phyloP scores from a whole-genome alignment of 2,888 invertebrate species.

The Lochmaea crataegi region DNA sequence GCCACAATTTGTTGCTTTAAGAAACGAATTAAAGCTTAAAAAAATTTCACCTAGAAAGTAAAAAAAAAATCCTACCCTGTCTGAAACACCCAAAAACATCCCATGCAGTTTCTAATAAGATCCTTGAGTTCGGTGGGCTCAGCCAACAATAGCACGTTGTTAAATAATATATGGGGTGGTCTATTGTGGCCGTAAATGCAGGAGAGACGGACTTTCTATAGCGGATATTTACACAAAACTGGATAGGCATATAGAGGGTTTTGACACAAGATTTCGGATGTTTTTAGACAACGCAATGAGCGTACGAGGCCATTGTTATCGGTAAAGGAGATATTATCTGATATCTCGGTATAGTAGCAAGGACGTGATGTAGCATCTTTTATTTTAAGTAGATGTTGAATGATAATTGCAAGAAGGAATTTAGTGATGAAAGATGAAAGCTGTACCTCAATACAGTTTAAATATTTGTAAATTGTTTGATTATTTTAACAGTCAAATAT shows the following conservation, averaged over 20 bases:
- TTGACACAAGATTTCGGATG: slow-evolving; percentile 26
- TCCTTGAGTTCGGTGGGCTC: slow-evolving; percentile 42
- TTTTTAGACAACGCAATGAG: slow-evolving; percentile 16
- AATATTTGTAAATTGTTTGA: neutral
- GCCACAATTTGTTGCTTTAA: no score
- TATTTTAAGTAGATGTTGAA: neutral
- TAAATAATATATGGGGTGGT: slow-evolving; percentile 58
- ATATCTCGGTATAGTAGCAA: slow-evolving; percentile 2
- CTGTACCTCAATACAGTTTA: no score
- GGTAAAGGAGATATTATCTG: no score
- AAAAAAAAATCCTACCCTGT: slow-evolving; percentile 5
- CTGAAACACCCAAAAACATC: slow-evolving; percentile 14
- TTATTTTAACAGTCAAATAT: neutral
- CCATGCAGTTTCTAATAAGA: slow-evolving; percentile 25
- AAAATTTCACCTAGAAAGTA: neutral
- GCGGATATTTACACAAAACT: slow-evolving; percentile 31
- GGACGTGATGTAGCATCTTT: neutral
- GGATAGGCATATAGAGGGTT: slow-evolving; percentile 22
- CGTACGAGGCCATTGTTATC: neutral
- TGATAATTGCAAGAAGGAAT: no score
- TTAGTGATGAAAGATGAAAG: no score
- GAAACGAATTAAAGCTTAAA: no score
- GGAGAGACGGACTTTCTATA: slow-evolving; percentile 34
- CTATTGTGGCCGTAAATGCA: slow-evolving; percentile 55
- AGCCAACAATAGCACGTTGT: slow-evolving; percentile 52